phyloP scores from a whole-genome alignment of 2,888 invertebrate genomes.

The Diadegma fenestrale region DNA sequence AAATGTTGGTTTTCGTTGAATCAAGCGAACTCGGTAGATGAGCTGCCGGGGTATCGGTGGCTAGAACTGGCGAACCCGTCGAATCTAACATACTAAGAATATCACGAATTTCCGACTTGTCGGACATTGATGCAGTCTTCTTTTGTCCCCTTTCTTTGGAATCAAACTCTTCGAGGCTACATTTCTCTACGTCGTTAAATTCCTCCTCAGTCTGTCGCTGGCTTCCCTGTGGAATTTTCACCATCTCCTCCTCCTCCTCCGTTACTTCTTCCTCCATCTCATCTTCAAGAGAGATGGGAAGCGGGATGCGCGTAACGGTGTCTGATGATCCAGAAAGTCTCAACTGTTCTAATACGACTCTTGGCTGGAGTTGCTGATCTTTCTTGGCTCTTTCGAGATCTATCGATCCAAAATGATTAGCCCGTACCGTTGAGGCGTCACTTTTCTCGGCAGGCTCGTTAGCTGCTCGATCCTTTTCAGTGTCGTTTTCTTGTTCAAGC shows the following conservation, averaged over 20 bases:
- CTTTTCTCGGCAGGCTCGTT: constrained; percentile 69
- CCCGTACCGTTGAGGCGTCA: constrained; percentile 38
- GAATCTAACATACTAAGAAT: constrained; percentile 81
- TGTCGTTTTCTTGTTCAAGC: constrained; percentile 61
- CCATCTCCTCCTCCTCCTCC: constrained; percentile 71
- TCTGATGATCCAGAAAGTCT: constrained; percentile 78
- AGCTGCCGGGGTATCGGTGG: constrained; percentile 77
- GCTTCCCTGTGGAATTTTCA: constrained; percentile 54
- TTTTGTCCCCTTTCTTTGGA: constrained; percentile 76
- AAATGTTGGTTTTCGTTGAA: constrained; percentile 70
- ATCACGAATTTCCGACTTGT: constrained; percentile 80
- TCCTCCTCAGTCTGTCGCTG: constrained; percentile 65
- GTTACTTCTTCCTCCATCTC: constrained; percentile 38
- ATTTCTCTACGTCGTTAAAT: constrained; percentile 41
- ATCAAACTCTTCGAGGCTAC: constrained; percentile 47
- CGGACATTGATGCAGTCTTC: constrained; percentile 82
- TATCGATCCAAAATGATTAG: constrained; percentile 58
- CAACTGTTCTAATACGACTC: constrained; percentile 82
- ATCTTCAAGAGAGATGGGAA: constrained; percentile 1
- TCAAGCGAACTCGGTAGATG: constrained; percentile 75
- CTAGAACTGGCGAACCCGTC: constrained; percentile 78
- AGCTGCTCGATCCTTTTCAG: constrained; percentile 60
- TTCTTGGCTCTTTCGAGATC: constrained; percentile 78
- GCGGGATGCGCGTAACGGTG: constrained; percentile 51
- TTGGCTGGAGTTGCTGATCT: constrained; percentile 80